Evolutionary conservation across 35 echinoderm and acorn worm species (phyloP).

Genomic region (Eucidaris tribuloides): DNA sequence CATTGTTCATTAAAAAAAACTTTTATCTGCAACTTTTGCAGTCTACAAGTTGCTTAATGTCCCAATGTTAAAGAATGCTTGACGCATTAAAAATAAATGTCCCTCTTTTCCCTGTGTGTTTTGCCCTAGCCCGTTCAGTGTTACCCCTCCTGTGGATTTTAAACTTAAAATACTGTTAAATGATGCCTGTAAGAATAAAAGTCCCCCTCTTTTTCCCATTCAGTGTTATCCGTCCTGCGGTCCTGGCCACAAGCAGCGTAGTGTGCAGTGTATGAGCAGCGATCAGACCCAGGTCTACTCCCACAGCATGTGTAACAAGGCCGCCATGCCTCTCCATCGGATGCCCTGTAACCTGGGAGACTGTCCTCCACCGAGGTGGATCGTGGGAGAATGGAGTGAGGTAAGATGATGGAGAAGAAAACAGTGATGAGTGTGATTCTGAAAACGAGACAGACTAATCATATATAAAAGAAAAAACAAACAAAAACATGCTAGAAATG

Average conservation of each 20-base stretch:
- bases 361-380: conserved; percentile 84
- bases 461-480: too few species aligned
- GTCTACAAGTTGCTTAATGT: too few species aligned
- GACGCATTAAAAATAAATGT: too few species aligned
- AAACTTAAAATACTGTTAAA: too few species aligned
- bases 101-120: too few species aligned
- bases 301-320: conserved; percentile 70
- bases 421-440: not conserved
- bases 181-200: too few species aligned
- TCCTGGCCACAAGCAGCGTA: conserved; percentile 63
- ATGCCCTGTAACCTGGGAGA: conserved; percentile 56
- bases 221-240: conserved; percentile 89
- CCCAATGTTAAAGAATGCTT: too few species aligned
- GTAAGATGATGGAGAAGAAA: conserved; percentile 28
- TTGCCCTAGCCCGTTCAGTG: conserved; percentile 70
- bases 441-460: too few species aligned
- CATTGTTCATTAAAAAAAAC: too few species aligned
- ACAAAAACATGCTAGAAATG: too few species aligned
- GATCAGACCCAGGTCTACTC: not conserved
- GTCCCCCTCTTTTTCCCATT: not conserved
- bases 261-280: conserved; percentile 75
- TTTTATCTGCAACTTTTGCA: too few species aligned
- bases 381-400: conserved; percentile 76
- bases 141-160: not conserved
- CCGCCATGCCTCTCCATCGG: conserved; percentile 23